phyloP scores from a whole-genome alignment of 2,888 invertebrate species.

The Netelia melanura region DNA sequence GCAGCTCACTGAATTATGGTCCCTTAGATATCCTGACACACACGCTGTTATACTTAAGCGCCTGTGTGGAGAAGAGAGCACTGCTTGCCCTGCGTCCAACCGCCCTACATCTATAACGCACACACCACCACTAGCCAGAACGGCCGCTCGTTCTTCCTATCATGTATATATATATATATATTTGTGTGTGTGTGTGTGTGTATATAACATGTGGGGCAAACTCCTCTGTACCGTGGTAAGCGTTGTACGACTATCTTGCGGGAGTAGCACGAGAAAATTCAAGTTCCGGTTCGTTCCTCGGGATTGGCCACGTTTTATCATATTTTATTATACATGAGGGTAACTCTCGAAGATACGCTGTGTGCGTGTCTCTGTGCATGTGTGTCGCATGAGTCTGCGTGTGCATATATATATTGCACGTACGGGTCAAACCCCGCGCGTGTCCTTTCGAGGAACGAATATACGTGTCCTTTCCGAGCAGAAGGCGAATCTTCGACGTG shows the following conservation, averaged over 20 bases:
- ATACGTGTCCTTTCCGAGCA: conserved; percentile 46
- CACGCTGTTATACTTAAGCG: conserved; percentile 70
- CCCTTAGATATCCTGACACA: conserved; percentile 72
- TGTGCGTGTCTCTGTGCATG: conserved; percentile 29
- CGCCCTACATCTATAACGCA: conserved; percentile 3
- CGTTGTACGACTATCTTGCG: conserved; percentile 54
- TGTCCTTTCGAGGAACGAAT: conserved; percentile 36
- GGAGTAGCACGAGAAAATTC: conserved; percentile 66
- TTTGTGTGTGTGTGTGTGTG: not conserved
- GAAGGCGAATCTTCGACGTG: conserved; percentile 35
- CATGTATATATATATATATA: conserved; percentile 2
- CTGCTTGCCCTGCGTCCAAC: conserved; percentile 42
- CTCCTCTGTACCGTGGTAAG: conserved; percentile 37
- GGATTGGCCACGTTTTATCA: conserved; percentile 78
- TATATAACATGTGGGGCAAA: conserved; percentile 1
- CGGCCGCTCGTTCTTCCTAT: not conserved
- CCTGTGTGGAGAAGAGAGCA: conserved; percentile 59
- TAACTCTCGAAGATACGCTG: conserved; percentile 52
- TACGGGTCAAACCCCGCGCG: conserved; percentile 16
- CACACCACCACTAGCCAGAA: not conserved
- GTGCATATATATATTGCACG: not conserved
- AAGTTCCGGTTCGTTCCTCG: conserved; percentile 73
- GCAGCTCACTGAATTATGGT: conserved; percentile 75
- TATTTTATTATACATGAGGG: conserved; percentile 80
- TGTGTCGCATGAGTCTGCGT: conserved; percentile 11